Base-by-base conservation (phyloP, 2,113 vertebrate genomes). In the Ptilonorhynchus violaceus region DNA sequence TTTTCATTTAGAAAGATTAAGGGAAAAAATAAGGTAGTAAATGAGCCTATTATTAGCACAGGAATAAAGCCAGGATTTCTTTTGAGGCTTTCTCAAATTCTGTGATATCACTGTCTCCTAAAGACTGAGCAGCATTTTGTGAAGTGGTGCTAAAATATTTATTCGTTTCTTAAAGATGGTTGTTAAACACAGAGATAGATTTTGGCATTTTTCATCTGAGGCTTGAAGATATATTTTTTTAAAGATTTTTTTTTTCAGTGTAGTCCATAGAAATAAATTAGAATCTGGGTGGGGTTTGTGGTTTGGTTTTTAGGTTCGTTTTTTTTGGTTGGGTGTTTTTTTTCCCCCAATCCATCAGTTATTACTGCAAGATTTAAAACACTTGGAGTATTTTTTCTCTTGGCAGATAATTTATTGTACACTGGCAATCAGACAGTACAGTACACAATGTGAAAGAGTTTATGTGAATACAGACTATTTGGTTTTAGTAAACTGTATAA, bases 1-100 rank as follows among this genome's bases (percentile, higher is more conserved):
- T 96, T 96, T 95, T 95, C 88, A 89, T 97, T 96, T 96, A 96
- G 91, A 75, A 96, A 88, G 77, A 94, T 96, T 90, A 87, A 84
- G 94, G 94, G 86, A 77, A 95, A 92, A 92, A 93, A 95, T 76
- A 83, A 93, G 63, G 58, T 75, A 86, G 67, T 75, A 92, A 93
- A 91, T 86, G 76, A 94, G 24, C n/a, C 77, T 93, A 96, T 95
- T 96, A 96, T 95, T 96, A 97, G 88, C 64, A 64, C 73, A 79
- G 92, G 73, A 88, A 67, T 87, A 90, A 80, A 66, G 30, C 75
- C 55, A 56, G 77, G 92, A 75, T 93, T 95, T 95, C 92, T 91
- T 96, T 46, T 94, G 73, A 93, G 85, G 62, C 83, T 96, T 94
- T 91, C 47, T 84, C 42, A 80, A 60, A 74, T 92, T 90, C 83